phyloP scores from a whole-genome alignment of 2,113 vertebrate species.

The Chaetodon auriga region DNA sequence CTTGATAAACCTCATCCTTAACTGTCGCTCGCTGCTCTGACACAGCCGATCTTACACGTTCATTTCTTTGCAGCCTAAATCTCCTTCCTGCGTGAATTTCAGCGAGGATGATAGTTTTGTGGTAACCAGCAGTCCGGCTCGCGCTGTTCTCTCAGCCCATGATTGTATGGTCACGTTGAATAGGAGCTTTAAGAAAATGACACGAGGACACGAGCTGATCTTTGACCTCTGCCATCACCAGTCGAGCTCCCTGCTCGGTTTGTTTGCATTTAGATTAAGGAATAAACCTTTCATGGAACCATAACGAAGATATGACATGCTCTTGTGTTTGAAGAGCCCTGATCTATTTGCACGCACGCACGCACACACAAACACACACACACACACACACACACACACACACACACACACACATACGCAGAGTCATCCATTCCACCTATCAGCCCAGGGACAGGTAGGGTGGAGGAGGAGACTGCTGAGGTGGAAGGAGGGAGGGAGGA shows the following conservation, averaged over 20 bases:
- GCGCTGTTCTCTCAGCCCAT: background rate
- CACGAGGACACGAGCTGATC: background rate
- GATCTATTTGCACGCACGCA: background rate
- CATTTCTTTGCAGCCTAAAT: background rate
- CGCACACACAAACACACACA: background rate
- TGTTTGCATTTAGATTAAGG: background rate
- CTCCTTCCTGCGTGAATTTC: background rate
- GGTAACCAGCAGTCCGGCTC: too few relatives aligned
- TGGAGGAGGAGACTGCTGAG: slow-evolving; percentile 12
- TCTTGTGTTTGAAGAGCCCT: background rate
- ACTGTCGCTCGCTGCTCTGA: background rate
- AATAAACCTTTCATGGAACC: background rate
- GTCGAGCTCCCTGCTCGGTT: background rate
- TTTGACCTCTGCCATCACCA: background rate
- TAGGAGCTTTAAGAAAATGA: too few relatives aligned
- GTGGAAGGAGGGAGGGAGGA: slow-evolving; percentile 29
- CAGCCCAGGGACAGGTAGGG: slow-evolving; percentile 11
- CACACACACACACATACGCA: background rate
- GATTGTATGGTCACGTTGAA: background rate
- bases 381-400: background rate
- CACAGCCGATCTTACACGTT: background rate
- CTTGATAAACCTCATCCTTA: slow-evolving; percentile 1
- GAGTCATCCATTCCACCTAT: slow-evolving; percentile 5
- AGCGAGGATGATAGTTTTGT: background rate
- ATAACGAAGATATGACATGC: background rate